These are phyloP conservation scores for Dreissena rostriformis DNA, from an alignment of 1,140 invertebrate genomes.

Conservation along the genomic window DNA sequence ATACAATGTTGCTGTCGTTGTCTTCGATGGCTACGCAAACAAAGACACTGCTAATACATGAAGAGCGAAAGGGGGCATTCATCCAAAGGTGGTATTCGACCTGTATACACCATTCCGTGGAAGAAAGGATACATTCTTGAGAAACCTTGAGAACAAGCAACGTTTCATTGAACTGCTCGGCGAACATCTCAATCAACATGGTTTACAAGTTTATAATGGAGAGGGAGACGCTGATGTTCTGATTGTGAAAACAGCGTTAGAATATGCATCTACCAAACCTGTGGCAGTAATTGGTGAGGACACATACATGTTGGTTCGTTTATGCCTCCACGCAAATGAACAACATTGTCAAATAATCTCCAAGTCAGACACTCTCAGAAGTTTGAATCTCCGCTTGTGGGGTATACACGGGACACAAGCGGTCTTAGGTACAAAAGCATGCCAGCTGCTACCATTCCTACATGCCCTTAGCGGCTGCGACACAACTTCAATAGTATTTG, in stretches of 20 bases:
- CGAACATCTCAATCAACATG: neutral
- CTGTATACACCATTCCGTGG: too few relatives aligned
- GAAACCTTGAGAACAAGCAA: neutral
- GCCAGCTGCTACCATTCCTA: slow-evolving; percentile 25
- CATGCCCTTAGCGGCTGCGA: slow-evolving; percentile 48
- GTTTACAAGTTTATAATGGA: neutral
- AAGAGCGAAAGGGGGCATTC: too few relatives aligned
- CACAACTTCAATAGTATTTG: slow-evolving; percentile 36
- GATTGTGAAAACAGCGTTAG: slow-evolving; percentile 6
- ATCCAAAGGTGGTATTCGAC: too few relatives aligned
- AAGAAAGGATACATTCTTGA: too few relatives aligned
- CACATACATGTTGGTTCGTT: slow-evolving; percentile 22
- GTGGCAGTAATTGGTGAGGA: slow-evolving; percentile 28
- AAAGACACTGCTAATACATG: too few relatives aligned
- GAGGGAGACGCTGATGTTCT: slow-evolving; percentile 19
- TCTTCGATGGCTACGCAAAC: too few relatives aligned
- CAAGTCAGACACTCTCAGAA: too few relatives aligned
- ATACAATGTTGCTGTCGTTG: too few relatives aligned
- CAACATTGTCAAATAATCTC: too few relatives aligned
- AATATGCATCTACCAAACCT: neutral
- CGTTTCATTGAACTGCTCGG: slow-evolving; percentile 16
- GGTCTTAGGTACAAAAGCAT: neutral
- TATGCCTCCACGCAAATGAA: slow-evolving; percentile 8
- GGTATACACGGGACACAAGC: slow-evolving; percentile 16
- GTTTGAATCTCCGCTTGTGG: neutral